Percentiles rank a stretch among this genome's conserved stretches.
Conservation (phyloP, 2,888 invertebrate species). For the Choreutis nemorana region DNA sequence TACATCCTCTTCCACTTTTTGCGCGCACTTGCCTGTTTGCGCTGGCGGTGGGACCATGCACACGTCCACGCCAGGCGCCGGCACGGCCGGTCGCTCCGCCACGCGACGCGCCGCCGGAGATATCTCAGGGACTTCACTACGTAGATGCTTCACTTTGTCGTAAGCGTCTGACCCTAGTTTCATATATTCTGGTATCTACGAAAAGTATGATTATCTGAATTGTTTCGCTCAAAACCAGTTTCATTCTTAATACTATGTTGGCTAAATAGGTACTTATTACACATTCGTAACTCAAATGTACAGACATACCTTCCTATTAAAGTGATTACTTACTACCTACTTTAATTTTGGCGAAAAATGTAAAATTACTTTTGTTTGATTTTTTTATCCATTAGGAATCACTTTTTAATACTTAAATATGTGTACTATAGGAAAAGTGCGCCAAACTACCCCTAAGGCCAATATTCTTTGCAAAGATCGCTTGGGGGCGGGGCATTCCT, state of each 20-base stretch:
- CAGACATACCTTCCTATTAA: no score
- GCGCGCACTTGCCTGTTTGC: constrained; percentile 25
- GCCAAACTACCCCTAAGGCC: no score
- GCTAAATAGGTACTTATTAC: background rate
- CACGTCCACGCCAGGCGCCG: constrained; percentile 23
- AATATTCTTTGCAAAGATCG: no score
- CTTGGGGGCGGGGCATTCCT: no score
- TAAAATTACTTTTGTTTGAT: no score
- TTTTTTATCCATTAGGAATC: no score
- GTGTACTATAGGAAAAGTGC: no score
- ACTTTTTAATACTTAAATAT: no score
- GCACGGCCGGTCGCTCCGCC: constrained; percentile 23
- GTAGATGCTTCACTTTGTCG: constrained; percentile 35
- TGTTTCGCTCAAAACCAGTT: background rate
- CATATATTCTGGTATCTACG: constrained; percentile 46
- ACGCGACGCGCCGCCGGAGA: constrained; percentile 41
- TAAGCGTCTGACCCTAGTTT: constrained; percentile 39
- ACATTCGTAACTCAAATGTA: no score
- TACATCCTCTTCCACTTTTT: constrained; percentile 38
- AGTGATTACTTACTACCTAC: no score
- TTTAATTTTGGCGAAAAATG: no score
- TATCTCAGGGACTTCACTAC: constrained; percentile 37
- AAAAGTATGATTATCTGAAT: background rate
- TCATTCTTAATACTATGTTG: background rate
- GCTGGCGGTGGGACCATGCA: constrained; percentile 29